A percentile compares a stretch with the other conserved stretches of the same genome.
These are phyloP conservation scores for Zaprionus lachaisei DNA, from an alignment of 1,140 invertebrate species.

Conservation along the genomic window DNA sequence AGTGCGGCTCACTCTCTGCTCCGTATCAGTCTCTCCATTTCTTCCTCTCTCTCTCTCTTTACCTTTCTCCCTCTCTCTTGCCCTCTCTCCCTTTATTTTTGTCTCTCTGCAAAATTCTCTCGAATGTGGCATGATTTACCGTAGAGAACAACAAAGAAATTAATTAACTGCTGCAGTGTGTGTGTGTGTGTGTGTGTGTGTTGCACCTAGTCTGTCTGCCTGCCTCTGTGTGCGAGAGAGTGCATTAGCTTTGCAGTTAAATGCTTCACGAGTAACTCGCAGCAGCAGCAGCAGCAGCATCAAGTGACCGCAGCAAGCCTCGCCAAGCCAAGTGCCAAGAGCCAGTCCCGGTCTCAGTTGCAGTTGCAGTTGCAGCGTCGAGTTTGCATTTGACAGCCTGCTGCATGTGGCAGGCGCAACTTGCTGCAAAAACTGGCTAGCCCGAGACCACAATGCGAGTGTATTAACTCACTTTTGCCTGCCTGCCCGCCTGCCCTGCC, in stretches of 20 bases:
- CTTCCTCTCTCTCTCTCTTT: slow-evolving; percentile 22
- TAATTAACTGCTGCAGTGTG: slow-evolving; percentile 79
- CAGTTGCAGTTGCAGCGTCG: slow-evolving; percentile 18
- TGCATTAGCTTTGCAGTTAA: slow-evolving; percentile 80
- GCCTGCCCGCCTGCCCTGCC: slow-evolving; percentile 51
- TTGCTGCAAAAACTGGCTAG: slow-evolving; percentile 70
- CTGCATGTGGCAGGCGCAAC: slow-evolving; percentile 24
- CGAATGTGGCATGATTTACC: slow-evolving; percentile 76
- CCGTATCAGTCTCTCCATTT: slow-evolving; percentile 22
- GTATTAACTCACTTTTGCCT: slow-evolving; percentile 80
- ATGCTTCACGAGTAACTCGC: slow-evolving; percentile 62
- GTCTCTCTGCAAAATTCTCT: slow-evolving; percentile 49
- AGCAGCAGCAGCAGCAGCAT: slow-evolving; percentile 39
- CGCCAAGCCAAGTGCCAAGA: slow-evolving; percentile 7
- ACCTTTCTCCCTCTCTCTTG: slow-evolving; percentile 8
- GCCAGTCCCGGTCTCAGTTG: slow-evolving; percentile 25
- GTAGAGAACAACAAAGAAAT: slow-evolving; percentile 83
- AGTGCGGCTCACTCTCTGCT: slow-evolving; percentile 33
- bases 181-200: slow-evolving; percentile 43
- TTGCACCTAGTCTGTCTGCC: slow-evolving; percentile 17
- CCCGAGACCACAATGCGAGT: slow-evolving; percentile 34
- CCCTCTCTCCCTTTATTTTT: neutral
- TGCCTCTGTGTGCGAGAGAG: slow-evolving; percentile 57
- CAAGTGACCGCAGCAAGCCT: slow-evolving; percentile 15
- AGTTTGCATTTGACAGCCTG: slow-evolving; percentile 78